These are phyloP conservation scores for Odontocolon sp. DNA, from an alignment of 2,888 invertebrate species.

Conservation along the genomic window DNA sequence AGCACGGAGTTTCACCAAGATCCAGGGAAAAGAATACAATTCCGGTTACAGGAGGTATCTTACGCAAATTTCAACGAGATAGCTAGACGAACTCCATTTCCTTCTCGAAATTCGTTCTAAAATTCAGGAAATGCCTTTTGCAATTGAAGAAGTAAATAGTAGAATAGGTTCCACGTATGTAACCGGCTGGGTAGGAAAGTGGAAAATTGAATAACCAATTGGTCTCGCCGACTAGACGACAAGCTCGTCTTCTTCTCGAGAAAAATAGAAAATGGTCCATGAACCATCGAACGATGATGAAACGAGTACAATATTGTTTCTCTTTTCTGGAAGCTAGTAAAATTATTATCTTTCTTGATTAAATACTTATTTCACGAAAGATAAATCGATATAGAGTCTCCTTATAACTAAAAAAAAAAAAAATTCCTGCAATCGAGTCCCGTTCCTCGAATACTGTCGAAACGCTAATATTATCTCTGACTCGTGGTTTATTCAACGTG, in stretches of 20 bases:
- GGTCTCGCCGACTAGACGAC: background rate
- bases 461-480: conserved; percentile 58
- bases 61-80: conserved; percentile 10
- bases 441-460: conserved; percentile 31
- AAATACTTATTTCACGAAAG: no score
- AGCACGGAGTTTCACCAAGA: conserved; percentile 14
- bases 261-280: background rate
- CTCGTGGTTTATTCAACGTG: conserved; percentile 53
- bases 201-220: background rate
- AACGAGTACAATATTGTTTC: no score
- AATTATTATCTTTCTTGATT: no score
- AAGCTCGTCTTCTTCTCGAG: background rate
- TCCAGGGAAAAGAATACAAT: conserved; percentile 23
- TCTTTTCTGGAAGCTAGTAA: no score
- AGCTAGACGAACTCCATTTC: background rate
- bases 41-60: conserved; percentile 3
- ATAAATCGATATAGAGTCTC: background rate
- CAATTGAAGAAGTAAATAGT: no score
- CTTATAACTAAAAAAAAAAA: background rate
- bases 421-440: conserved; percentile 12
- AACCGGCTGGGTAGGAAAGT: background rate
- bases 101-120: background rate
- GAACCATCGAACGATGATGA: background rate
- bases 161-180: no score
- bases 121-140: background rate